Conservation (phyloP, 2,888 invertebrate genomes). For the Protodeltote pygarga region DNA sequence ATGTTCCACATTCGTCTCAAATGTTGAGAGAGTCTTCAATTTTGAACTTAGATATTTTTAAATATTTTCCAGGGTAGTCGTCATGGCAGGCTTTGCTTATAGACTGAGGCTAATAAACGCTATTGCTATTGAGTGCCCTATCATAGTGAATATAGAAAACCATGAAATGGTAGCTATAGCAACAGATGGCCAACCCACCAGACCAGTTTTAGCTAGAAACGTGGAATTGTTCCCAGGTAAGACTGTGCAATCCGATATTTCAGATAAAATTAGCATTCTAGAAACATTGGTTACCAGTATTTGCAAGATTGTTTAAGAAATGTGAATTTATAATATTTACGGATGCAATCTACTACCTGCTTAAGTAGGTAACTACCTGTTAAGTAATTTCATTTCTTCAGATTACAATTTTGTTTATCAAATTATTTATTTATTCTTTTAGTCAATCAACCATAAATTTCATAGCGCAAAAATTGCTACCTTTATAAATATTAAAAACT, state of each 20-base stretch:
- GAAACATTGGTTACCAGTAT: background rate
- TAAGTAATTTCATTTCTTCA: background rate
- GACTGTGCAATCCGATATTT: slow-evolving; percentile 6
- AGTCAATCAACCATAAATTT: no score
- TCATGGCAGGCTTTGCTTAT: slow-evolving; percentile 80
- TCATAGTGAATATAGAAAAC: slow-evolving; percentile 75
- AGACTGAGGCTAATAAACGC: slow-evolving; percentile 86
- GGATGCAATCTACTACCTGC: slow-evolving; percentile 2
- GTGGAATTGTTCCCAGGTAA: slow-evolving; percentile 83
- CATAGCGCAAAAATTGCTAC: background rate
- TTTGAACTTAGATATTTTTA: background rate
- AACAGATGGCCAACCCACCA: slow-evolving; percentile 82
- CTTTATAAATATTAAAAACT: slow-evolving; percentile 4
- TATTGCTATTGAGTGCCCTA: slow-evolving; percentile 83
- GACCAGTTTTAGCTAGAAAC: slow-evolving; percentile 71
- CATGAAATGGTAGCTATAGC: slow-evolving; percentile 85
- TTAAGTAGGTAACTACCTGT: no score
- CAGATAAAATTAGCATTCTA: slow-evolving; percentile 10
- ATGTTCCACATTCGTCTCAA: background rate
- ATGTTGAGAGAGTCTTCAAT: background rate
- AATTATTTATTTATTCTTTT: no score
- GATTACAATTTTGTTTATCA: background rate
- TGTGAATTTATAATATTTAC: background rate
- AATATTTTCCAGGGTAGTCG: slow-evolving; percentile 73
- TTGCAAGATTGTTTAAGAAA: slow-evolving; percentile 5